Evolutionary conservation across 2,113 vertebrate genomes (phyloP), one percentile per base, ranked within the genome.

Genomic region (Calcarius ornatus): DNA sequence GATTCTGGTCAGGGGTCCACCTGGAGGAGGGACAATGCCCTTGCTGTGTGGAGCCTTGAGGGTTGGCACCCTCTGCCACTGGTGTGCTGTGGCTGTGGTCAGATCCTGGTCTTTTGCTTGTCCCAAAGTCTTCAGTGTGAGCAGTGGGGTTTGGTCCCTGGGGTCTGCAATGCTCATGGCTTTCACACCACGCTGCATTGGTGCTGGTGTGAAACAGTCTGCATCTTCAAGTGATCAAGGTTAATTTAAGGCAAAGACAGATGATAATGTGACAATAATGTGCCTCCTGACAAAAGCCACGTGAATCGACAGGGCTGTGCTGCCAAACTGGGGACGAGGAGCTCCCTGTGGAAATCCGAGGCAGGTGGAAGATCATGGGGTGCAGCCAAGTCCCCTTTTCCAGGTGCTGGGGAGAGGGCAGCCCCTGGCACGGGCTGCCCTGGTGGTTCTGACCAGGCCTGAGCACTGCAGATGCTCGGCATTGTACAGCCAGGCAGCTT

Each of bases 11-110:
- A 31, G 33, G 23, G 64, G 5, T 21, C 59, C 57, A 6, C 14
- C 2, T 6, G 42, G 19, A 48, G 30, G 17, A 63, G 42, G 51
- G 51, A 35, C 1, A 12, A 6, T 93, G 61, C 18, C 23, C 20
- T 22, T 48, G 42, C 42, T 73, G 64, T 4, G 0, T 33, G 51
- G 1, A 15, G 42, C 64, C n/a, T 31, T 0, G 2, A 43, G 17
- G 51, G 5, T 16, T 84, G 69, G 51, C 54, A 86, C 24, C 24
- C 9, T 1, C 25, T 73, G 59, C 61, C 8, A 0, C 0, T 37
- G 35, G 9, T 2, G 1, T 40, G 50, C 0, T 0, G 5, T 51
- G 48, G 22, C 23, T 60, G 64, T 6, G 3, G 15, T 65, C 0
- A 0, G 23, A 59, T 86, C 33, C 42, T 21, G 48, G 11, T 64